Base-by-base conservation (phyloP, 2,113 vertebrate genomes). In the Hippocampus guttulatus region DNA sequence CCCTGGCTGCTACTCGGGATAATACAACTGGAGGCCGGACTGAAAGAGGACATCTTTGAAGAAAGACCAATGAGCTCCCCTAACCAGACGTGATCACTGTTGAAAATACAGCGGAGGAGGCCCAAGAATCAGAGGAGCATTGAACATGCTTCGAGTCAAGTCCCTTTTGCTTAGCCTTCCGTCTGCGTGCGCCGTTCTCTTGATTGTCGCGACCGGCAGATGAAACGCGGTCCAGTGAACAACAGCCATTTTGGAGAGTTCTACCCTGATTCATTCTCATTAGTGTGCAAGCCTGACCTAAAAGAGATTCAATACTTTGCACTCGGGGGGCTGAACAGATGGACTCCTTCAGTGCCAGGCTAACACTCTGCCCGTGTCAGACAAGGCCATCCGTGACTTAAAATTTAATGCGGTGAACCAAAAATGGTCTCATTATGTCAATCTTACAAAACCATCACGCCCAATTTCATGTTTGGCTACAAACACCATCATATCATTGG, bases 261-360 rank as follows among this genome's bases (percentile, higher is more conserved):
- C 78, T 88, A 75, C 64, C 82, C 87, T 80, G 88, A 85, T 83
- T 77, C 77, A 51, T 76, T 62, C 61, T 85, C 84, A 76, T 64
- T 74, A 77, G 71, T 74, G 75, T 73, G 80, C 45, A 80, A 84
- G 75, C 63, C 77, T 84, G 84, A 84, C 85, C 88, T 49, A 76
- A 70, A 82, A 79, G 62, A 45, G 74, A 77, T 75, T 80, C 81
- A 75, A 85, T 86, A 79, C 71, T 78, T 88, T 89, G 82, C 68
- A 86, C 85, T 85, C 74, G 63, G 84, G 85, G 33, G 33, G 86
- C 85, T 70, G 60, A 85, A 83, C 81, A 88, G 78, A 87, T 88
- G 88, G 87, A 78, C 64, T 79, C 73, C 75, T 73, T 84, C 71
- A 52, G 69, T 81, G 82, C 87, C 88, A 88, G 67, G 64, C 79